Base-by-base conservation (phyloP, 2,888 invertebrate genomes). In the Lutraria lutraria region DNA sequence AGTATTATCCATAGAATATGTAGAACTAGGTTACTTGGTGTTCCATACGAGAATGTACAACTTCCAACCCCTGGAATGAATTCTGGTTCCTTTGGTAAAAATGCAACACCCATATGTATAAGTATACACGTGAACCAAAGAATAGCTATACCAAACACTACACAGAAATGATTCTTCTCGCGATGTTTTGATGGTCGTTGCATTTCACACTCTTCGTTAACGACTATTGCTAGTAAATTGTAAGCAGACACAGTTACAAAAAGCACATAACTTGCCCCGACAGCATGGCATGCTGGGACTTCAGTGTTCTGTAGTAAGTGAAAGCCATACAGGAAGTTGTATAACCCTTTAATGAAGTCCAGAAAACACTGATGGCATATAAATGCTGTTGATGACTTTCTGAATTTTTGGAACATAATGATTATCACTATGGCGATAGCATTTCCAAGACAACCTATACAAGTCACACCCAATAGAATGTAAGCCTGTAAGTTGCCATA, bases 101-200 rank as follows among this genome's bases (percentile, higher is more conserved):
- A 96, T 8, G 96, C 96, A 34, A 96, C 96, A 52, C 98, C 98
- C 94, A 99, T 97, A 97, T 99, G 98, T 96, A 98, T 98, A 85
- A 98, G 98, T 96, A 98, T 98, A 90, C 98, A 98, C 86, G 98
- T 98, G 97, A 99, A 98, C 98, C 98, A 99, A 96, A 98, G 98
- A 98, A 98, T 98, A 97, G 98, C 98, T 85, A 98, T 98, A 92
- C 98, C 98, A 97, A 99, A 99, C 83, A 98, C 97, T 91, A 98
- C 98, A 97, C 99, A 99, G 89, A 95, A 96, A 83, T 94, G 93
- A 90, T 96, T 96, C 21, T 94, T 94, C 15, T 95, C 94, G 82
- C 94, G 92, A n/a, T 88, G 84, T 34, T 83, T 88, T 34, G 89
- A 90, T 16, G 90, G 90, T 54, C 91, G 56, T 83, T 95, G 95